These are phyloP conservation scores for Bellardia bayeri DNA, from an alignment of 2,888 invertebrate species.

Conservation along the genomic window DNA sequence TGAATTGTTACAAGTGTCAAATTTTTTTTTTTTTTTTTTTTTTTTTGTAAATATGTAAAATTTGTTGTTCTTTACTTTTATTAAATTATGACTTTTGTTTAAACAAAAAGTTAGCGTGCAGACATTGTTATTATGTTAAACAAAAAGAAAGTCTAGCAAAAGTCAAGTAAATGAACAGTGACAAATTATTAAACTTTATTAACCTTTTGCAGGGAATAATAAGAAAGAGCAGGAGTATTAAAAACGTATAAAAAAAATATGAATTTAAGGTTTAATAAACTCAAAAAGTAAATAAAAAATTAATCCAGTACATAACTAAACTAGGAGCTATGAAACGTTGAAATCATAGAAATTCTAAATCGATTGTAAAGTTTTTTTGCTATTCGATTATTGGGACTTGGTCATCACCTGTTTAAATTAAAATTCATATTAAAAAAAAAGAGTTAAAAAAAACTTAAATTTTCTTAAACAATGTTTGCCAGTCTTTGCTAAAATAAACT, in stretches of 20 bases:
- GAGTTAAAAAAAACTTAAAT: background rate
- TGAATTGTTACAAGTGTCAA: slow-evolving; percentile 71
- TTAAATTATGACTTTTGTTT: slow-evolving; percentile 59
- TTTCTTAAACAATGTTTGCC: no score
- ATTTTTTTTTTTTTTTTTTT: slow-evolving; percentile 51
- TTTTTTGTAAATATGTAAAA: slow-evolving; percentile 19
- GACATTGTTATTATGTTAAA: slow-evolving; percentile 61
- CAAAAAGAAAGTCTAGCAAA: slow-evolving; percentile 49
- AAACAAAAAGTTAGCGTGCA: slow-evolving; percentile 66
- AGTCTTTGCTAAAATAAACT: background rate
- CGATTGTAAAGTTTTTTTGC: no score
- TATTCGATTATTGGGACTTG: no score
- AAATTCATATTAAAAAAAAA: background rate
- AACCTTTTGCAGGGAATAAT: slow-evolving; percentile 36
- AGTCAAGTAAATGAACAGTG: slow-evolving; percentile 44
- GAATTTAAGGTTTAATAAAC: no score
- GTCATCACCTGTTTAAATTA: background rate
- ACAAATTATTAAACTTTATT: slow-evolving; percentile 63
- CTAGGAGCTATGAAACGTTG: background rate
- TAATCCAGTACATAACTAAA: background rate
- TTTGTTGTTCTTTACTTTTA: slow-evolving; percentile 41
- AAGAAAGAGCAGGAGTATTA: background rate
- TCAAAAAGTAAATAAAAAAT: no score
- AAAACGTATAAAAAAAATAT: background rate
- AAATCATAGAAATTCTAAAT: background rate